These are phyloP conservation scores for Strigamia transsilvanica DNA, from an alignment of 2,888 invertebrate species.

Conservation along the genomic window DNA sequence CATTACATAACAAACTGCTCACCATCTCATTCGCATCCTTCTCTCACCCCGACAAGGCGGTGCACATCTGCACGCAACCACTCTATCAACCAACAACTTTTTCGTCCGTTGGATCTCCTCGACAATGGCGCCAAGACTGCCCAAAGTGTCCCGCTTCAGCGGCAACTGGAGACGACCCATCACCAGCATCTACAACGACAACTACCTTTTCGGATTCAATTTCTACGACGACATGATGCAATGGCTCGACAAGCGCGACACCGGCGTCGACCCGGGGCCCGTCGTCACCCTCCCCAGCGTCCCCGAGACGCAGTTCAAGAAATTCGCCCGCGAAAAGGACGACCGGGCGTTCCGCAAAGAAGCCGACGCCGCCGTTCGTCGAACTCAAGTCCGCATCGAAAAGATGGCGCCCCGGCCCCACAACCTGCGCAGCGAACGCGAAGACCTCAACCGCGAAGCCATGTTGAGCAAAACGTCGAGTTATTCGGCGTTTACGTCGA, in stretches of 20 bases:
- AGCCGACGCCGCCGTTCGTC: neutral
- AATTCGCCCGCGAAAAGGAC: conserved; percentile 52
- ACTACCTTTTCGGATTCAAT: conserved; percentile 84
- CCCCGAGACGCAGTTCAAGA: conserved; percentile 52
- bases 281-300: conserved; percentile 50
- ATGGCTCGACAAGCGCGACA: conserved; percentile 70
- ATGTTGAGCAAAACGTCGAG: conserved; percentile 38
- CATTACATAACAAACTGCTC: neutral
- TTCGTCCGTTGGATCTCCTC: conserved; percentile 1
- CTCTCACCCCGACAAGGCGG: neutral
- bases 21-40: neutral
- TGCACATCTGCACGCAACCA: neutral
- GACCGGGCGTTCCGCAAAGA: neutral
- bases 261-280: neutral
- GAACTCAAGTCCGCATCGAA: conserved; percentile 29
- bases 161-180: conserved; percentile 69
- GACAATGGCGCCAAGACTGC: conserved; percentile 52
- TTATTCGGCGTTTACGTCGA: conserved; percentile 52
- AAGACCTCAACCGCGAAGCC: neutral
- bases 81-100: neutral
- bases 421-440: conserved; percentile 15
- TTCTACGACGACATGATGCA: conserved; percentile 89
- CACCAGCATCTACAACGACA: conserved; percentile 78
- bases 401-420: conserved; percentile 22
- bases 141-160: neutral